Base-by-base conservation (phyloP, 2,888 invertebrate species). In the Cosmorhoe ocellata region DNA sequence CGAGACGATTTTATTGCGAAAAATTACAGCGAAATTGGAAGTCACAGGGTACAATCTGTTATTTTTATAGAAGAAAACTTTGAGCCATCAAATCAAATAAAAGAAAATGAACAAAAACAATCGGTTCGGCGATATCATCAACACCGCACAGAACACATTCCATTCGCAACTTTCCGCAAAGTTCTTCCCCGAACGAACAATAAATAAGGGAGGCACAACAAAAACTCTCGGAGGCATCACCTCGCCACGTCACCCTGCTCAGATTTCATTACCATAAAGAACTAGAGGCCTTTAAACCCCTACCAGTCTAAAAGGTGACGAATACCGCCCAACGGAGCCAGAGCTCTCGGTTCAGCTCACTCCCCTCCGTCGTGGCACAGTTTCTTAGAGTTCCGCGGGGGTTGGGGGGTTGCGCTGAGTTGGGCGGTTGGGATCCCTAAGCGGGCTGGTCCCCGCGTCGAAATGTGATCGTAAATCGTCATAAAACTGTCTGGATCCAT, bases 401-500 rank as follows among this genome's bases (percentile, higher is more conserved):
- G 64, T 60, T 33, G 63, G 69, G 3, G 56, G 82, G 50, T 67
- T 75, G 53, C 28, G 9, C 24, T 51, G 53, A 22, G 52, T 28
- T 79, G 79, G 87, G 37, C 62, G 76, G 66, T 69, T 61, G 71
- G 76, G 72, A 78, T 77, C 82, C 80, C 83, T 79, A 76, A 75
- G 81, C 75, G 74, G 79, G 81, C 76, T 75, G 79, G 69, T 79
- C 78, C 83, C 76, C 82, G 91, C 91, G 91, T 89, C 91, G 91
- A 91, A 91, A 91, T 90, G 91, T 78, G 86, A 74, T 80, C 84
- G 86, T 87, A 87, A 87, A 87, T 87, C 84, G 86, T 93, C 93
- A 93, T 93, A 93, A 93, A 93, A 93, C 92, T 93, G 93, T 93
- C 93, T 92, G 91, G 92, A 91, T 92, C 92, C 91, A 92, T 92